Percentiles rank a stretch among this genome's conserved stretches.
Evolutionary conservation across 2,888 invertebrate species (phyloP).

Genomic region (Drosophila niveifrons): DNA sequence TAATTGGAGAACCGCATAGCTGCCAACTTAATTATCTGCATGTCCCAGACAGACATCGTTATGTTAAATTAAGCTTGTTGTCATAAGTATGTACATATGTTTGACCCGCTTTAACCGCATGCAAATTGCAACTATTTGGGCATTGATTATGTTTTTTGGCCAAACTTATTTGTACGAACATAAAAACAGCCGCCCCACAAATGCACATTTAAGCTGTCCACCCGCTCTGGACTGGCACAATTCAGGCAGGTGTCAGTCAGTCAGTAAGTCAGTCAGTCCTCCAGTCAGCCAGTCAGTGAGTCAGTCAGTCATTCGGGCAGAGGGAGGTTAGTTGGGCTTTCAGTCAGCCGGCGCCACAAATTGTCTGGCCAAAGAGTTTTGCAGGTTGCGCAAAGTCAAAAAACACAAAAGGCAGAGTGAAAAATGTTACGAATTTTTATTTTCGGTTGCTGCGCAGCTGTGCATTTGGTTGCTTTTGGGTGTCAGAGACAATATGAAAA

Average conservation of each 20-base stretch:
- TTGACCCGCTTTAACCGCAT: slow-evolving; percentile 19
- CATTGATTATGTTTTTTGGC: slow-evolving; percentile 19
- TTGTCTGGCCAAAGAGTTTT: slow-evolving; percentile 35
- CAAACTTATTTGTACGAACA: slow-evolving; percentile 26
- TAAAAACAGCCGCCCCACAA: slow-evolving; percentile 46
- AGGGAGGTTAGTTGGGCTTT: slow-evolving; percentile 31
- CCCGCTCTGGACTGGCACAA: slow-evolving; percentile 42
- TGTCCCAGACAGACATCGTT: background rate
- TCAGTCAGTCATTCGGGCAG: slow-evolving; percentile 3
- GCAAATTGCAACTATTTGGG: slow-evolving; percentile 29
- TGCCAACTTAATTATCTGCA: background rate
- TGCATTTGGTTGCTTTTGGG: slow-evolving; percentile 25
- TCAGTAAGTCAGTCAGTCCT: slow-evolving; percentile 17
- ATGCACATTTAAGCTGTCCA: slow-evolving; percentile 57
- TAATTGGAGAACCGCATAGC: background rate
- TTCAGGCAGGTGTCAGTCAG: slow-evolving; percentile 69
- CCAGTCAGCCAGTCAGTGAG: slow-evolving; percentile 4
- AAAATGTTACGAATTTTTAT: slow-evolving; percentile 52
- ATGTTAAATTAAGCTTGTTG: slow-evolving; percentile 18
- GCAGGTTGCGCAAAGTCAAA: slow-evolving; percentile 61
- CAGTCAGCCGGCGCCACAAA: slow-evolving; percentile 39
- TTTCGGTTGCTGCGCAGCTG: slow-evolving; percentile 47
- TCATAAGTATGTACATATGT: slow-evolving; percentile 27
- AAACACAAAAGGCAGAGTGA: slow-evolving; percentile 29
- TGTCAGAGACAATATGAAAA: slow-evolving; percentile 31